phyloP scores from a whole-genome alignment of 2,113 vertebrate species.

The Platichthys stellatus region DNA sequence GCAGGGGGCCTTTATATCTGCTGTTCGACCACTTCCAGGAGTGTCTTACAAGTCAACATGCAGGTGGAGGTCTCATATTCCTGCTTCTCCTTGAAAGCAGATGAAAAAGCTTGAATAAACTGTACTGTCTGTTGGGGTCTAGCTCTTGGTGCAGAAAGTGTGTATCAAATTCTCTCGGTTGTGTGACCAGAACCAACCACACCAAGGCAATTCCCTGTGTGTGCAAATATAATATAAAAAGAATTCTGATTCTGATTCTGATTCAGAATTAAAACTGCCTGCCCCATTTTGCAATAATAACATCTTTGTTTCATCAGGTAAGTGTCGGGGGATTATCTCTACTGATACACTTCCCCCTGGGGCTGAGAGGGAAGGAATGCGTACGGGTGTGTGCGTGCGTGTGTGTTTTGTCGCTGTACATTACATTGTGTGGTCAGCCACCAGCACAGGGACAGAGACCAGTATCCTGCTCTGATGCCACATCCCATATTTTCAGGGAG shows the following conservation, averaged over 20 bases:
- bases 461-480: constrained; percentile 31
- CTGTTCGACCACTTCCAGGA: constrained; percentile 5
- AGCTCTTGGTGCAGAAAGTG: constrained; percentile 1
- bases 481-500: constrained; percentile 62
- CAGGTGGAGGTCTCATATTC: background rate
- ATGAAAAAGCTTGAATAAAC: background rate
- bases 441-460: constrained; percentile 25
- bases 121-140: background rate
- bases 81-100: background rate
- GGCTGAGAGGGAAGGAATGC: constrained; percentile 1
- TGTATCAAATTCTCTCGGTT: background rate
- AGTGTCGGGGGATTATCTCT: constrained; percentile 41
- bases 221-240: too few relatives aligned
- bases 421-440: background rate
- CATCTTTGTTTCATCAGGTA: constrained; percentile 61
- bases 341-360: constrained; percentile 18
- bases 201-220: too few relatives aligned
- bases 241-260: too few relatives aligned
- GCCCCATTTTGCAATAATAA: constrained; percentile 46
- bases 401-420: constrained; percentile 21
- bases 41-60: constrained; percentile 27
- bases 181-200: background rate
- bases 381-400: constrained; percentile 19
- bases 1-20: constrained; percentile 20
- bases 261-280: too few relatives aligned